Base-by-base conservation (phyloP, 2,113 vertebrate genomes). In the Amphiprion percula region DNA sequence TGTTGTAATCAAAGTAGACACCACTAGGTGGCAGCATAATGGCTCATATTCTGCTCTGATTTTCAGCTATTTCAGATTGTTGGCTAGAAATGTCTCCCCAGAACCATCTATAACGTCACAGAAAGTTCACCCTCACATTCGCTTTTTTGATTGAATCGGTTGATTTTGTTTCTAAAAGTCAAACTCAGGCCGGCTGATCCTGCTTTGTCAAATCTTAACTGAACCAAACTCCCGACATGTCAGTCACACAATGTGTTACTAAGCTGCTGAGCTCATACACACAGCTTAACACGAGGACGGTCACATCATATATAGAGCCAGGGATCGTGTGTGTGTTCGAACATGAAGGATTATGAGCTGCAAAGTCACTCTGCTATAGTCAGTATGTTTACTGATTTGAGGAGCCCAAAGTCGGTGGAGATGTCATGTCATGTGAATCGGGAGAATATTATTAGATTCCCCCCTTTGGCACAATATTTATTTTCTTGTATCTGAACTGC, bases 21-120 rank as follows among this genome's bases (percentile, higher is more conserved):
- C 88, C 91, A 92, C 77, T 8, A 87, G 90, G 72, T 80, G 93
- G 91, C 81, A 75, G 74, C 67, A 83, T 46, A 52, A 19, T 0
- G 0, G 11, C 60, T 54, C 17, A 12, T 16, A 55, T n/a, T 39
- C 23, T 37, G 0, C 17, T 67, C 16, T 64, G 4, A 28, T 56
- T 37, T 15, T 44, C 19, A 23, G 19, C 33, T 11, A 0, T 50
- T 55, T 26, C 11, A 21, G 8, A 49, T 28, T n/a, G 16, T 50
- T 12, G 1, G 3, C 23, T 41, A 4, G 54, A 52, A 60, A 52
- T 5, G 0, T 74, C 49, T 46, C 24, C 49, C 5, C 21, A 63
- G 7, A 28, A 4, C 12, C 21, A 5, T 26, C 4, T 9, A 12
- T 16, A 33, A 12, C 2, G 9, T 55, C 1, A 28, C 17, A 63